phyloP scores from a whole-genome alignment of 1,140 invertebrate species.

The Papilio glaucus region DNA sequence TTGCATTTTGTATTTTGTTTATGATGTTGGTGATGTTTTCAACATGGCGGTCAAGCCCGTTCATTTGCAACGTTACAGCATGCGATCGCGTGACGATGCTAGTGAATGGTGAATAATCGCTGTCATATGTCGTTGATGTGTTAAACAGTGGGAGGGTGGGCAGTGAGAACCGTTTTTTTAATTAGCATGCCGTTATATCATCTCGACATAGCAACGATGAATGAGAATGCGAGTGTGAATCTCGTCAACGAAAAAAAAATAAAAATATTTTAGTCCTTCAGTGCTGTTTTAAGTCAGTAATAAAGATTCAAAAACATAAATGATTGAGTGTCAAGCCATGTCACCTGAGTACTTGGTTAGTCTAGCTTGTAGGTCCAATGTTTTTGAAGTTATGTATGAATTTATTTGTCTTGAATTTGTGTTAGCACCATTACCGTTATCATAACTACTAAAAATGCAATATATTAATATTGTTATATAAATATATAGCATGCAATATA shows the following conservation, averaged over 20 bases:
- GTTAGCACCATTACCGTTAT: too few relatives aligned
- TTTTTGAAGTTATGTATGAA: not conserved
- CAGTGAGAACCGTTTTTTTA: conserved; percentile 59
- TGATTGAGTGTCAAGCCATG: too few relatives aligned
- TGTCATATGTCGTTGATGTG: conserved; percentile 71
- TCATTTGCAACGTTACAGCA: conserved; percentile 64
- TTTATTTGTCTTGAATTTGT: too few relatives aligned
- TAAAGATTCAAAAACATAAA: too few relatives aligned
- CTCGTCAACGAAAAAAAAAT: not conserved
- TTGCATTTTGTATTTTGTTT: conserved; percentile 41
- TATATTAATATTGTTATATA: too few relatives aligned
- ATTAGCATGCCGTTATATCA: conserved; percentile 12
- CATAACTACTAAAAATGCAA: too few relatives aligned
- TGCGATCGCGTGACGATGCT: conserved; percentile 67
- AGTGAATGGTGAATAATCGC: conserved; percentile 69
- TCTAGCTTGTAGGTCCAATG: too few relatives aligned
- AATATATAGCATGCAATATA: too few relatives aligned
- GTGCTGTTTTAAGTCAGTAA: too few relatives aligned
- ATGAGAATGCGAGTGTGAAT: conserved; percentile 12
- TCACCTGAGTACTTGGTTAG: too few relatives aligned
- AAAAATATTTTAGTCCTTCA: too few relatives aligned
- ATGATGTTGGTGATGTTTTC: conserved; percentile 23
- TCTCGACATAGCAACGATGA: conserved; percentile 11
- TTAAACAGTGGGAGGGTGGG: conserved; percentile 47
- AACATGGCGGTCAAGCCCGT: conserved; percentile 45